A percentile compares a stretch with the other conserved stretches of the same genome.
These are phyloP conservation scores for Lasioglossum malachurum DNA, from an alignment of 2,888 invertebrate species.

Conservation along the genomic window DNA sequence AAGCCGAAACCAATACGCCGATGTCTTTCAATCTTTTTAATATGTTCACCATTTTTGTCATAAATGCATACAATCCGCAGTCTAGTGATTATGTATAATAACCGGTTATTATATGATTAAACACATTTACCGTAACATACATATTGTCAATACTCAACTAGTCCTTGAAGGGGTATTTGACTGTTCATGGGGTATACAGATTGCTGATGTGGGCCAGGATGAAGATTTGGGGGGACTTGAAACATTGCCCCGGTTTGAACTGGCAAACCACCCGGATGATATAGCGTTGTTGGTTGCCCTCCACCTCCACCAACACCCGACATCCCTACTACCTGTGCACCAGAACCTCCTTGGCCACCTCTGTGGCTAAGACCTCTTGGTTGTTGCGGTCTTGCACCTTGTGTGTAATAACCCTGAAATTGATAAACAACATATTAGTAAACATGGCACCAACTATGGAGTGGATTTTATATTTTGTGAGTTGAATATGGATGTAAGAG, in stretches of 20 bases:
- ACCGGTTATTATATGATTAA: too few relatives aligned
- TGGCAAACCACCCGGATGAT: slow-evolving; percentile 74
- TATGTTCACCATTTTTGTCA: too few relatives aligned
- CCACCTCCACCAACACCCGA: slow-evolving; percentile 77
- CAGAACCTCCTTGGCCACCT: slow-evolving; percentile 77
- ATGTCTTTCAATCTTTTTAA: too few relatives aligned
- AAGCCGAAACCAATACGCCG: too few relatives aligned
- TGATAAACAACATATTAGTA: slow-evolving; percentile 8
- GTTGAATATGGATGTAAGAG: not conserved
- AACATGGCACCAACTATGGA: not conserved
- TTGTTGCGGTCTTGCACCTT: slow-evolving; percentile 79
- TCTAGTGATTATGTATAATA: too few relatives aligned
- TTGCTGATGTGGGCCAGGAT: slow-evolving; percentile 77
- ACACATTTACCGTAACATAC: too few relatives aligned
- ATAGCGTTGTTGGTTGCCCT: slow-evolving; percentile 78
- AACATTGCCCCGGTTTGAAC: slow-evolving; percentile 77
- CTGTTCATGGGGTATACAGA: slow-evolving; percentile 75
- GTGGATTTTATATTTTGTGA: not conserved
- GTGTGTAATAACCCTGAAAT: slow-evolving; percentile 73
- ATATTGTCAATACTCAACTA: slow-evolving; percentile 57
- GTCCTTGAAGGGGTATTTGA: slow-evolving; percentile 79
- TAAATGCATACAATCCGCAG: too few relatives aligned
- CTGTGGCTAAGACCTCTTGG: slow-evolving; percentile 79
- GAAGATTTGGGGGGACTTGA: slow-evolving; percentile 78
- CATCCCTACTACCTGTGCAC: slow-evolving; percentile 79